Percentiles rank a stretch among this genome's conserved stretches.
phyloP scores from a whole-genome alignment of 2,888 invertebrate species.

The Drosophila lutescens region DNA sequence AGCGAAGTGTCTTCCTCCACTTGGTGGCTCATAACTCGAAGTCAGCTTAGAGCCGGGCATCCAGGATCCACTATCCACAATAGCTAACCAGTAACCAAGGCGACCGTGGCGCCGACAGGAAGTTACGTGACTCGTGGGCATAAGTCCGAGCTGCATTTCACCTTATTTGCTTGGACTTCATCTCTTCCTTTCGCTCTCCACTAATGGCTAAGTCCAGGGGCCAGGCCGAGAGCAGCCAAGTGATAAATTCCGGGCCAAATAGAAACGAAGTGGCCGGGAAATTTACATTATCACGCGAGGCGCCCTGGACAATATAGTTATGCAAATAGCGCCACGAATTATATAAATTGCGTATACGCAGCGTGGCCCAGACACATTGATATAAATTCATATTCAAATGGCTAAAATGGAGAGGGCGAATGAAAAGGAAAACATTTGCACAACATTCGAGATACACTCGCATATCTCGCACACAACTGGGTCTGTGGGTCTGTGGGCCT shows the following conservation, averaged over 20 bases:
- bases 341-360: constrained; percentile 78
- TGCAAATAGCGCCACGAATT: constrained; percentile 75
- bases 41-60: constrained; percentile 37
- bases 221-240: constrained; percentile 9
- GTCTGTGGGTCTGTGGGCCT: constrained; percentile 12
- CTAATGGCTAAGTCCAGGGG: constrained; percentile 22
- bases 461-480: constrained; percentile 35
- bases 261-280: constrained; percentile 40
- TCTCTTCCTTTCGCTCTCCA: neutral
- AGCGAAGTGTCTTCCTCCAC: constrained; percentile 49
- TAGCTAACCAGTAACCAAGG: constrained; percentile 31
- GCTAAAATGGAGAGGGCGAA: neutral
- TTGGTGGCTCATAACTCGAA: constrained; percentile 42
- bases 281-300: constrained; percentile 49
- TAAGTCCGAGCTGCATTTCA: constrained; percentile 60
- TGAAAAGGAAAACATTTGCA: constrained; percentile 60
- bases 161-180: constrained; percentile 45
- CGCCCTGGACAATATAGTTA: constrained; percentile 55
- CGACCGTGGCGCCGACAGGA: constrained; percentile 59
- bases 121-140: constrained; percentile 76
- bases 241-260: constrained; percentile 37
- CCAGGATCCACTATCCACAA: constrained; percentile 1
- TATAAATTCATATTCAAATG: constrained; percentile 75
- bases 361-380: constrained; percentile 62
- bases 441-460: constrained; percentile 69